These are phyloP conservation scores for Meloidogyne chitwoodi DNA, from an alignment of 1,140 invertebrate genomes.

Conservation along the genomic window DNA sequence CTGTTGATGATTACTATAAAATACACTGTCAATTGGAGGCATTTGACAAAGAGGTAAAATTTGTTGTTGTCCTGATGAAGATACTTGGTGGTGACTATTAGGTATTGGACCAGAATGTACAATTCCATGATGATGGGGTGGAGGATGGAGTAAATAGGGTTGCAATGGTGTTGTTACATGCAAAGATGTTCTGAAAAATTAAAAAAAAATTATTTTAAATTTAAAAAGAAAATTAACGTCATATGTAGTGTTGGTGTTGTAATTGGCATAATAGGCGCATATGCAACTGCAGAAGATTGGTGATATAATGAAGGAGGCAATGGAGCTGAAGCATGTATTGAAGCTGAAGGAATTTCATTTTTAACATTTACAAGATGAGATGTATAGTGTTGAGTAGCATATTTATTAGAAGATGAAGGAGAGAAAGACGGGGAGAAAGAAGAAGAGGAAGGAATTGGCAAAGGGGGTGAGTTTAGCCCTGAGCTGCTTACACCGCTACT, in stretches of 20 bases:
- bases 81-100: background rate
- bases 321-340: background rate
- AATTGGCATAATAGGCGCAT: slow-evolving; percentile 15
- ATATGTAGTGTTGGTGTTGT: slow-evolving; percentile 13
- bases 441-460: background rate
- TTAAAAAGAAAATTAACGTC: slow-evolving; percentile 4
- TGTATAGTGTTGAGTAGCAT: background rate
- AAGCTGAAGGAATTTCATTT: background rate
- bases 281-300: slow-evolving; percentile 4
- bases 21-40: slow-evolving; percentile 44
- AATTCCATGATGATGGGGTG: background rate
- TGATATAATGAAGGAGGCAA: slow-evolving; percentile 2
- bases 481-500: background rate
- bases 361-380: slow-evolving; percentile 5
- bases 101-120: background rate
- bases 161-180: slow-evolving; percentile 30
- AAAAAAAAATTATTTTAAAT: background rate
- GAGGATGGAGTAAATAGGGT: slow-evolving; percentile 4
- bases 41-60: slow-evolving; percentile 41
- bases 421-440: background rate
- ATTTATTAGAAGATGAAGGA: background rate
- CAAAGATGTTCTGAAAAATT: slow-evolving; percentile 17
- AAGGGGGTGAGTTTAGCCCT: background rate
- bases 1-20: slow-evolving; percentile 8
- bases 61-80: slow-evolving; percentile 18